These are phyloP conservation scores for Patiria miniata DNA, from an alignment of 35 echinoderm and acorn worm genomes.

Conservation along the genomic window DNA sequence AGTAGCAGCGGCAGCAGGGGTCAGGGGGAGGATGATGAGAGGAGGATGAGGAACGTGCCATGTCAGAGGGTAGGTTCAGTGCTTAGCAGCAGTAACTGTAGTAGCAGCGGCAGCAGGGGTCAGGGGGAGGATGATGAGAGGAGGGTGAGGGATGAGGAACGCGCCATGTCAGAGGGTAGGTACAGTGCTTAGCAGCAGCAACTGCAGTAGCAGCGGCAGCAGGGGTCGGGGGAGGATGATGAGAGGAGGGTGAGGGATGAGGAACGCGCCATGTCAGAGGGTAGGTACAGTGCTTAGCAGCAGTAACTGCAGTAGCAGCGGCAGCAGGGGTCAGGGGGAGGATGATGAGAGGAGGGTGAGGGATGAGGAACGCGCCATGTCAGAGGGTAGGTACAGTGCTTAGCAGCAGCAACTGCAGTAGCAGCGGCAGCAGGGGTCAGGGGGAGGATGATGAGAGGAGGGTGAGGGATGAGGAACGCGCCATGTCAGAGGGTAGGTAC, in stretches of 20 bases:
- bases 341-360: no score
- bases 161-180: constrained; percentile 3
- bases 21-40: no score
- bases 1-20: no score
- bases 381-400: not conserved
- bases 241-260: not conserved
- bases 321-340: no score
- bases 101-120: not conserved
- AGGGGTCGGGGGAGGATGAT: not conserved
- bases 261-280: not conserved
- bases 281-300: not conserved
- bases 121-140: constrained; percentile 18
- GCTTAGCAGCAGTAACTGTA: not conserved
- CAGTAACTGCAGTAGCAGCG: no score
- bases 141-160: not conserved
- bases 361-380: constrained; percentile 3
- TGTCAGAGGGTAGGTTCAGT: not conserved
- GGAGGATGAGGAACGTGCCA: not conserved
- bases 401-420: no score
- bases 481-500: not conserved
- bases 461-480: not conserved
- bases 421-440: no score
- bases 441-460: constrained; percentile 13
- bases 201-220: not conserved
- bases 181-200: not conserved